Evolutionary conservation across 37 sponge, comb jelly and placozoan species (phyloP), one percentile per base, ranked within the genome.

Genomic region (Beroe forskalii): DNA sequence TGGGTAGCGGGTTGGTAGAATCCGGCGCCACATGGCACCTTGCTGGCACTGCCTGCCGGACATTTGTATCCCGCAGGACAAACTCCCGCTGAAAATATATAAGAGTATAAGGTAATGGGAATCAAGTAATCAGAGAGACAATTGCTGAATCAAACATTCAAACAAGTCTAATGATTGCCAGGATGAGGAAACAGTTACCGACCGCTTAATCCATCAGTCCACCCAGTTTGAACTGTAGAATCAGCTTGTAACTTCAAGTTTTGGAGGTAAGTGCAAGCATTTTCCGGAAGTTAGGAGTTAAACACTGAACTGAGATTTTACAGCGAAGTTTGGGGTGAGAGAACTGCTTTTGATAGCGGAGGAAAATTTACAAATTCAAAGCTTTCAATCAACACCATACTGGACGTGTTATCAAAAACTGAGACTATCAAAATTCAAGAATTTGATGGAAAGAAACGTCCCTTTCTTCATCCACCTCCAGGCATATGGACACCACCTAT

Each of bases 51-150:
- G 22, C 67, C 90, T 0, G 27, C 62, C 6, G 90, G 90, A 67
- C 90, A 90, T 22, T 62, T 41, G 90, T 90, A 90, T 27, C 90
- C 90, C 28, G 62, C 62, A 64, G 90, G 90, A 31, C 90, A 90
- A 48, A 48, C 55, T 48, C 55, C 55, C 55, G 55, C 55, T 12
- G n/a, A n/a, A n/a, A n/a, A n/a, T n/a, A n/a, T n/a, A n/a, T n/a
- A n/a, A n/a, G n/a, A n/a, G n/a, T n/a, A n/a, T n/a, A n/a, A n/a
- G n/a, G n/a, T n/a, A n/a, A n/a, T n/a, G n/a, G n/a, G n/a, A n/a
- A n/a, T n/a, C n/a, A n/a, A n/a, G n/a, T n/a, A n/a, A n/a, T n/a
- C n/a, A n/a, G n/a, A n/a, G n/a, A n/a, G n/a, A n/a, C n/a, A n/a
- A n/a, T n/a, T n/a, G n/a, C n/a, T n/a, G n/a, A n/a, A n/a, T 20